These are phyloP conservation scores for Drosophila bocqueti DNA, from an alignment of 1,140 invertebrate species.

Conservation along the genomic window DNA sequence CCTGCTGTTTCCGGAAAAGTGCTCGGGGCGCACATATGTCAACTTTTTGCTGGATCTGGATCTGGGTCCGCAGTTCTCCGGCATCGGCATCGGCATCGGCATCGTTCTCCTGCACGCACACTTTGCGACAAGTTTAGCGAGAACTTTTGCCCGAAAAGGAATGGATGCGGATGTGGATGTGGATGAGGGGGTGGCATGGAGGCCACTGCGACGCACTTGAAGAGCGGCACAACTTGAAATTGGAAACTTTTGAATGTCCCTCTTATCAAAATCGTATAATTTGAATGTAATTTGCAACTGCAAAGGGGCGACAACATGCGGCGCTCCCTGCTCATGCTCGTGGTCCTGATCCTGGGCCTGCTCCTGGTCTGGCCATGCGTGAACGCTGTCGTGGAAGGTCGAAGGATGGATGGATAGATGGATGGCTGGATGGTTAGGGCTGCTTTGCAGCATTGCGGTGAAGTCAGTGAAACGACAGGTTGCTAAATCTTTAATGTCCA, in stretches of 20 bases:
- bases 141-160: constrained; percentile 53
- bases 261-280: constrained; percentile 85
- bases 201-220: constrained; percentile 53
- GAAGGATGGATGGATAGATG: neutral
- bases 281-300: constrained; percentile 85
- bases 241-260: constrained; percentile 84
- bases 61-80: constrained; percentile 16
- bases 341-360: neutral
- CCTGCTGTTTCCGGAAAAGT: constrained; percentile 81
- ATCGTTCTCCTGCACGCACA: constrained; percentile 44
- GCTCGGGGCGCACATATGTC: constrained; percentile 85
- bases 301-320: constrained; percentile 65
- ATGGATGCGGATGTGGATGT: neutral
- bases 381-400: neutral
- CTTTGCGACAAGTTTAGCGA: constrained; percentile 67
- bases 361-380: constrained; percentile 11
- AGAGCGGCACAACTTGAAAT: constrained; percentile 82
- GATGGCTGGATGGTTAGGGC: constrained; percentile 1
- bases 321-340: constrained; percentile 22
- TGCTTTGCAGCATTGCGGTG: constrained; percentile 71
- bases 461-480: constrained; percentile 78
- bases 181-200: neutral
- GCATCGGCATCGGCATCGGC: constrained; percentile 9
- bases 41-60: constrained; percentile 69
- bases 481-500: constrained; percentile 75